phyloP scores from a whole-genome alignment of 2,113 vertebrate genomes.

The Chaenocephalus aceratus region DNA sequence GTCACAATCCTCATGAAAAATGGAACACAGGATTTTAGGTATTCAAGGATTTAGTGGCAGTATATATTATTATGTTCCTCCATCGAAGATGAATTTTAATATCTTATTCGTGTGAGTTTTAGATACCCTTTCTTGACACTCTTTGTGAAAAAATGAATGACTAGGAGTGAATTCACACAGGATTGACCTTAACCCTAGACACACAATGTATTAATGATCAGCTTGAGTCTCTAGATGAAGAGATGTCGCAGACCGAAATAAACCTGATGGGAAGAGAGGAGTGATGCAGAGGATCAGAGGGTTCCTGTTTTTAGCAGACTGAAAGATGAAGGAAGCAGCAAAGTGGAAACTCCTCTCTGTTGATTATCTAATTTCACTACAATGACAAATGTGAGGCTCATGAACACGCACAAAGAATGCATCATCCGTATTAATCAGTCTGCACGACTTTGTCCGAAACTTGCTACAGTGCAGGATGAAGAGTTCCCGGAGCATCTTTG shows the following conservation, averaged over 20 bases:
- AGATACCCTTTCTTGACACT: background rate
- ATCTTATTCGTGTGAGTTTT: background rate
- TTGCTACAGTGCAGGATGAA: background rate
- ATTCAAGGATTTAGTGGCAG: background rate
- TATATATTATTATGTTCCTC: background rate
- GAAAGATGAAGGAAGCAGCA: constrained; percentile 14
- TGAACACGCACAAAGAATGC: constrained; percentile 21
- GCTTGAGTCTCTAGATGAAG: constrained; percentile 39
- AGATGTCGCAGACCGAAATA: constrained; percentile 37
- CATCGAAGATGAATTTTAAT: background rate
- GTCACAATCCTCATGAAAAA: background rate
- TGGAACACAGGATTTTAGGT: constrained; percentile 8
- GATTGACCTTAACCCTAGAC: constrained; percentile 21
- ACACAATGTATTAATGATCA: constrained; percentile 45
- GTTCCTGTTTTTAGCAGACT: constrained; percentile 5
- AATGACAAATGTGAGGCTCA: constrained; percentile 27
- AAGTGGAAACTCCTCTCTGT: constrained; percentile 46
- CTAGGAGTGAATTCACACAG: background rate
- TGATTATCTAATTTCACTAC: constrained; percentile 36
- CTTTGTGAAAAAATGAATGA: constrained; percentile 6
- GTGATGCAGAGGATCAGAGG: background rate
- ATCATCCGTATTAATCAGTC: background rate
- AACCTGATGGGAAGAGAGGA: constrained; percentile 12
- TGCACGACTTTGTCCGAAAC: constrained; percentile 15
- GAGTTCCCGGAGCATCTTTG: background rate